phyloP scores from a whole-genome alignment of 2,113 vertebrate species.

The Ariopsis seemanni region DNA sequence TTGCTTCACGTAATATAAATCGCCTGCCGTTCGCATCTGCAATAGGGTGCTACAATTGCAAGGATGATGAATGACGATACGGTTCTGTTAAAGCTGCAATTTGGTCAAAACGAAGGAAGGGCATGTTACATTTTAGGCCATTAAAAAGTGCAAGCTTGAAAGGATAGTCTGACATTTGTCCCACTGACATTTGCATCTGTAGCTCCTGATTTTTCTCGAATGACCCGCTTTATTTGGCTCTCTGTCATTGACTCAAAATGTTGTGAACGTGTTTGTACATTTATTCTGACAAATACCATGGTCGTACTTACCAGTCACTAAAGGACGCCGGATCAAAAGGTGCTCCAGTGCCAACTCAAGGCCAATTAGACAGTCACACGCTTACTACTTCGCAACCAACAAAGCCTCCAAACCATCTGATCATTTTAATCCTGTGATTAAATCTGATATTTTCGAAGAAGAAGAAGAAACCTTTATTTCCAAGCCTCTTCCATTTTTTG shows the following conservation, averaged over 20 bases:
- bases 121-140: not conserved
- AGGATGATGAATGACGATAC: not conserved
- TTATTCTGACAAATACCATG: not conserved
- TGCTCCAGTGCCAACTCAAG: not conserved
- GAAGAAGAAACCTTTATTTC: not conserved
- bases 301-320: not conserved
- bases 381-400: not conserved
- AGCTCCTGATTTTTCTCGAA: not conserved
- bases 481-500: not conserved
- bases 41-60: not conserved
- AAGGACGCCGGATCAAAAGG: not conserved
- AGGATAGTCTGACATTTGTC: constrained; percentile 2
- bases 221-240: not conserved
- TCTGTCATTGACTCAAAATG: not conserved
- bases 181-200: constrained; percentile 4
- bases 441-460: not conserved
- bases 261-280: not conserved
- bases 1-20: not conserved
- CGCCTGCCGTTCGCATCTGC: too few relatives aligned
- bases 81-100: not conserved
- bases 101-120: not conserved
- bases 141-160: not conserved
- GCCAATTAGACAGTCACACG: not conserved
- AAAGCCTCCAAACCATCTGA: not conserved
- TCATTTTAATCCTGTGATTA: not conserved